Base-by-base conservation (phyloP, 2,797 vertebrate species). In the Balearica regulorum region DNA sequence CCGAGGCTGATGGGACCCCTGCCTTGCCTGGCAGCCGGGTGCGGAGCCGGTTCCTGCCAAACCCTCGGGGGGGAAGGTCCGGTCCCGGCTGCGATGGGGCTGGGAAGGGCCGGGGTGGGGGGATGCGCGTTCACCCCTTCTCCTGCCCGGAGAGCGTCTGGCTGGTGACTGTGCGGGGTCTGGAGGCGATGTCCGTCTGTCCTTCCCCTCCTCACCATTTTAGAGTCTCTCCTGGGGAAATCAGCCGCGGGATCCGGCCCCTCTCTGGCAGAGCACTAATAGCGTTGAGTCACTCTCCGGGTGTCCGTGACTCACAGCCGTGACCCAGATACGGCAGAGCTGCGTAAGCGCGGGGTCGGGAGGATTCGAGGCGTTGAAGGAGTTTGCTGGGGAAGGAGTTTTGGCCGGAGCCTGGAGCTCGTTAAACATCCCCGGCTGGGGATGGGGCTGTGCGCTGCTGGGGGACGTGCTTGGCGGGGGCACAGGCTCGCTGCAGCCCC, bases 321-420 rank as follows among this genome's bases (percentile, higher is more conserved):
- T 92, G 95, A 97, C 97, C 97, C 97, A 97, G 96, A 95, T 97
- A 92, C 11, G 0, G 35, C 71, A 11, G 84, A 76, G 79, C 96
- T 89, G 70, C 9, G 41, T 78, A n/a, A 62, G 48, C 71, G 14
- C 28, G 54, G 89, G 28, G 85, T 93, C 75, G 9, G 80, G 13
- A 82, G 91, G 81, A 81, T 95, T 57, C 80, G 88, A 62, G 83
- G 85, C 71, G 13, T 37, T 10, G 43, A n/a, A 89, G 92, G 84
- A 28, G 61, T 61, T 68, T 46, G 61, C 31, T 54, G 89, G 58
- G 51, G 66, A 83, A 85, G 54, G 71, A 83, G 87, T 86, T 96
- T 64, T 1, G 6, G 29, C 70, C 8, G 1, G 65, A 84, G 71
- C 51, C 68, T 48, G 79, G 55, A 17, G 28, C 69, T 78, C 37